These are phyloP conservation scores for Sakesphorus luctuosus DNA, from an alignment of 2,113 vertebrate species.

Conservation along the genomic window DNA sequence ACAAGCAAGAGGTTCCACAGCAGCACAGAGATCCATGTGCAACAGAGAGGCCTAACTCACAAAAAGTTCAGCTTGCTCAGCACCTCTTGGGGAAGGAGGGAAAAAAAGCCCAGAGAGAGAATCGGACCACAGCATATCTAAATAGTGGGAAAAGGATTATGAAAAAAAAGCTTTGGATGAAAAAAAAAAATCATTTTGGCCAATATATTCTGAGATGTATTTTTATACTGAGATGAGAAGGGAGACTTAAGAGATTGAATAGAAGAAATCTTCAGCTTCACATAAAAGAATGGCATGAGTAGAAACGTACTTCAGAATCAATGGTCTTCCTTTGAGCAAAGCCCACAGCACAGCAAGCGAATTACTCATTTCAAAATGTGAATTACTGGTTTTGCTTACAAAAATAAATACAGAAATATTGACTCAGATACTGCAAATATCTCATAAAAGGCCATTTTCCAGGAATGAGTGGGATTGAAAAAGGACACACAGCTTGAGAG, in stretches of 20 bases:
- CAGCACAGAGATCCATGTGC: neutral
- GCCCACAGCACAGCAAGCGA: neutral
- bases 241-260: neutral
- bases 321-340: neutral
- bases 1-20: neutral
- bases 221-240: neutral
- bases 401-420: slow-evolving; percentile 26
- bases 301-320: neutral
- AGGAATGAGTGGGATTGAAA: slow-evolving; percentile 16
- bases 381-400: slow-evolving; percentile 13
- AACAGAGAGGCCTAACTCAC: neutral
- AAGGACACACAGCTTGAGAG: neutral
- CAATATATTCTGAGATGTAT: neutral
- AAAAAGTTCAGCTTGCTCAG: neutral
- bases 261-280: neutral
- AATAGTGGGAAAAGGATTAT: neutral
- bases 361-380: neutral
- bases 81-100: neutral
- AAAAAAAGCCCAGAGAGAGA: neutral
- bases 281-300: neutral
- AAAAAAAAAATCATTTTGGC: neutral
- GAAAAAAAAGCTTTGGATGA: neutral
- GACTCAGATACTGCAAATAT: slow-evolving; percentile 21
- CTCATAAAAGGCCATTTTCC: slow-evolving; percentile 24
- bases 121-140: neutral